A percentile compares a stretch with the other conserved stretches of the same genome.
Evolutionary conservation across 2,797 vertebrate species (phyloP).

Genomic region (Semotilus atromaculatus): DNA sequence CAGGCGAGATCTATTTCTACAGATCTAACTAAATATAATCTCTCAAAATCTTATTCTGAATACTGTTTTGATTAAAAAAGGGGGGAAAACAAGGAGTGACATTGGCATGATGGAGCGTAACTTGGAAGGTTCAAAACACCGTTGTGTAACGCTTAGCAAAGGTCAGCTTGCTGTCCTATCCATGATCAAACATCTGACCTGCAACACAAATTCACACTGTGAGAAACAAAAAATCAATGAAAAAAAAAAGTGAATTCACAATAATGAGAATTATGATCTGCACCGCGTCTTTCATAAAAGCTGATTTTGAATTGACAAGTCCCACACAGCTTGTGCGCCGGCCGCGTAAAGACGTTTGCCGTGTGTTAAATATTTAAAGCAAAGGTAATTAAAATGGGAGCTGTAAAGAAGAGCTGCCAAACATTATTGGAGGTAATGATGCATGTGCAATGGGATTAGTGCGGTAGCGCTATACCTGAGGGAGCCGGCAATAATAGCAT

Average conservation of each 20-base stretch:
- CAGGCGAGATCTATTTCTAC: slow-evolving; percentile 74
- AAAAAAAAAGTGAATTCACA: background rate
- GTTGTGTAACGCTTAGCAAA: slow-evolving; percentile 66
- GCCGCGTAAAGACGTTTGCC: slow-evolving; percentile 66
- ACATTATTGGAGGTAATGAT: slow-evolving; percentile 80
- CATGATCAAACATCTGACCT: slow-evolving; percentile 8
- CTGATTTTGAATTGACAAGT: slow-evolving; percentile 12
- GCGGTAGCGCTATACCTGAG: slow-evolving; percentile 70
- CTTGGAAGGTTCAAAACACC: slow-evolving; percentile 63
- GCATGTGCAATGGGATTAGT: slow-evolving; percentile 78
- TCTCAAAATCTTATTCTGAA: slow-evolving; percentile 84
- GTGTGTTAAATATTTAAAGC: slow-evolving; percentile 79
- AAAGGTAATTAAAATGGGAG: slow-evolving; percentile 75
- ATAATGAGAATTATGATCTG: no score
- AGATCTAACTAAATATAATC: slow-evolving; percentile 87
- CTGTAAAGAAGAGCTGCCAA: slow-evolving; percentile 74
- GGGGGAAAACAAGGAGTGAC: slow-evolving; percentile 72
- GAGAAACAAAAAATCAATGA: background rate
- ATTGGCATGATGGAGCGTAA: slow-evolving; percentile 71
- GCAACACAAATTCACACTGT: background rate
- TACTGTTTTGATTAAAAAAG: slow-evolving; percentile 88
- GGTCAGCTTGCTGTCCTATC: slow-evolving; percentile 23
- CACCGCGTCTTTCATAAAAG: background rate
- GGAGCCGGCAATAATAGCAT: slow-evolving; percentile 71
- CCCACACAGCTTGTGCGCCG: background rate